Evolutionary conservation across 2,888 invertebrate genomes (phyloP), one percentile per base, ranked within the genome.

Genomic region (Drosophila affinis): DNA sequence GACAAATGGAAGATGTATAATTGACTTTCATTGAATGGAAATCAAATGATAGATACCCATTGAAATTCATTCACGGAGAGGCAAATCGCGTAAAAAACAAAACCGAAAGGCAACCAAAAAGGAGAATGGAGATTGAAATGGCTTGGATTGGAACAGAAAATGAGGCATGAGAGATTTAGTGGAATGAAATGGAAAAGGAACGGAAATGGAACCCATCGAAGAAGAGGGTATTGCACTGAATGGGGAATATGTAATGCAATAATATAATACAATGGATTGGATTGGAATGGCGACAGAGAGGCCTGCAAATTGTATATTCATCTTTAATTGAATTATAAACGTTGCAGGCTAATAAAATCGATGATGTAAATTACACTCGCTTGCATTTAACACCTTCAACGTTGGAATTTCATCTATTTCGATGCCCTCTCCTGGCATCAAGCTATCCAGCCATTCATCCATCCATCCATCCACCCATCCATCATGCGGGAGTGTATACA

Each of bases 361-460:
- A 90, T 90, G 90, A 90, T 90, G 90, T 89, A 89, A 90, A 90
- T 86, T 71, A 73, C 72, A 76, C 78, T 81, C 81, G 89, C 81
- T 89, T 87, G 83, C 87, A 81, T 83, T 85, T 85, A 85, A 85
- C 85, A 85, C 85, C 87, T 85, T 85, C 67, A 27, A 55, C 76
- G 70, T 51, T 79, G 85, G 87, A 87, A 85, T 85, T 85, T 81
- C 81, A 85, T 85, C 86, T 87, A 85, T 85, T 85, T 85, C 53
- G 60, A 65, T 64, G 44, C 62, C 54, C 53, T 34, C 56, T 69
- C 10, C 44, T 49, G 34, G 12, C 12, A 34, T 69, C 10, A 24
- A 54, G 34, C 34, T 12, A 34, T 68, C 10, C 44, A 54, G 10
- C 32, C 32, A 32, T 9, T 2, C 32, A 32, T 32, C 10, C 32